Evolutionary conservation across 2,113 vertebrate genomes (phyloP), one percentile per base, ranked within the genome.

Genomic region (Noctilio leporinus): DNA sequence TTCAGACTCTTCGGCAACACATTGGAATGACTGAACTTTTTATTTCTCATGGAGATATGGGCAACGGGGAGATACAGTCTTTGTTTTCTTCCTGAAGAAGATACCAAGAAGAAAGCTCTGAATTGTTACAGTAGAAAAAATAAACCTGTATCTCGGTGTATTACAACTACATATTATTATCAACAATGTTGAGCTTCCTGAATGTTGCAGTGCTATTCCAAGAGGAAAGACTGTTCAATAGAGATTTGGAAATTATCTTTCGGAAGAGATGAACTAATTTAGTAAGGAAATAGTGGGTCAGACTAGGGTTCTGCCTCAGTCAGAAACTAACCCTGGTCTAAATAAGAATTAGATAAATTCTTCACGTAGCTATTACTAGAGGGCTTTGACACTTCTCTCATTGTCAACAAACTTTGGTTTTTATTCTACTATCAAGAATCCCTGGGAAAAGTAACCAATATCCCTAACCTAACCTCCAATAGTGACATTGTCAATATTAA

Each of bases 231-330:
- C 51, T 89, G 45, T 59, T 82, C 22, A 64, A 35, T 19, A 92
- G 51, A 94, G 91, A 96, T 86, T 86, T 35, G 64, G 51, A 45
- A 38, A 81, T 73, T 81, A 80, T 91, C 83, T 92, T 86, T 88
- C 84, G 75, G 67, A 57, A 69, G 62, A 57, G 24, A 89, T 94
- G 51, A 86, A 78, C 14, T 51, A 82, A 73, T 69, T 87, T 53
- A 62, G 19, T 78, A 69, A 93, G 69, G 53, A 94, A 86, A 75
- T 33, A 35, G 3, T 28, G 19, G 9, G 17, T 83, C 86, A 30
- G 49, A 53, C 5, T 24, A 75, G 49, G 7, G 47, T 69, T 93
- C 26, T 12, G 55, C 16, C 20, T 35, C 40, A 62, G 26, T 89
- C 69, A 91, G 83, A 94, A 94, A 89, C 24, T 11, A 92, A 28